Percentiles rank a stretch among this genome's conserved stretches.
Conservation (phyloP, 2,888 invertebrate species). For the Graphium colonna region DNA sequence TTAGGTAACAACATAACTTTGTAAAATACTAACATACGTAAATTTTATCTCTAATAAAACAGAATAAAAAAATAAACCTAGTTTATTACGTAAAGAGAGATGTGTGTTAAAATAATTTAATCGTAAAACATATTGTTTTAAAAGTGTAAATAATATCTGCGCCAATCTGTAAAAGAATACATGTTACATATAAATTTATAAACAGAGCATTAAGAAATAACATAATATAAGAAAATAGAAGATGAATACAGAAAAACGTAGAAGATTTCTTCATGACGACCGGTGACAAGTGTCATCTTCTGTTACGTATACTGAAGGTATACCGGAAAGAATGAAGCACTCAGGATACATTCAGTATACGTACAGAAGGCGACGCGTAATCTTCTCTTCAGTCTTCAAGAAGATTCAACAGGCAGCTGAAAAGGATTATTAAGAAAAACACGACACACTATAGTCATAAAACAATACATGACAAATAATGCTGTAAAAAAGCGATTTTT, state of each 20-base stretch:
- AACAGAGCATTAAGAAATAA: too few species aligned
- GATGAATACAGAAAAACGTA: slow-evolving; percentile 31
- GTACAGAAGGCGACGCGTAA: slow-evolving; percentile 93
- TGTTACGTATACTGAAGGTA: slow-evolving; percentile 99
- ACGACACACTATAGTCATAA: background rate
- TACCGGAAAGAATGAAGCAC: slow-evolving; percentile 97
- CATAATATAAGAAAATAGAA: slow-evolving; percentile 33
- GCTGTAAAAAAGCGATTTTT: too few species aligned
- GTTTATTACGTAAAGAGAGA: background rate
- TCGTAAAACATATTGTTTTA: slow-evolving; percentile 6
- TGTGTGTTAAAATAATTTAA: background rate
- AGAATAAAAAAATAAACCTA: background rate
- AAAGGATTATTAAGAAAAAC: slow-evolving; percentile 31
- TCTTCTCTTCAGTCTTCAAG: slow-evolving; percentile 59
- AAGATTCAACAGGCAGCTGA: slow-evolving; percentile 31
- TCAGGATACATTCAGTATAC: slow-evolving; percentile 99
- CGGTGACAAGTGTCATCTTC: slow-evolving; percentile 92
- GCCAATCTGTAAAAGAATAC: background rate
- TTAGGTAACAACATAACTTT: too few species aligned
- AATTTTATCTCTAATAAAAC: too few species aligned
- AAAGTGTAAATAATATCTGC: background rate
- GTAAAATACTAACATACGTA: too few species aligned
- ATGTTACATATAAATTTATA: slow-evolving; percentile 13
- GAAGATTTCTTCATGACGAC: slow-evolving; percentile 35
- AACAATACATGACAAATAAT: background rate